Base-by-base conservation (phyloP, 2,888 invertebrate species). In the Crioceris asparagi region DNA sequence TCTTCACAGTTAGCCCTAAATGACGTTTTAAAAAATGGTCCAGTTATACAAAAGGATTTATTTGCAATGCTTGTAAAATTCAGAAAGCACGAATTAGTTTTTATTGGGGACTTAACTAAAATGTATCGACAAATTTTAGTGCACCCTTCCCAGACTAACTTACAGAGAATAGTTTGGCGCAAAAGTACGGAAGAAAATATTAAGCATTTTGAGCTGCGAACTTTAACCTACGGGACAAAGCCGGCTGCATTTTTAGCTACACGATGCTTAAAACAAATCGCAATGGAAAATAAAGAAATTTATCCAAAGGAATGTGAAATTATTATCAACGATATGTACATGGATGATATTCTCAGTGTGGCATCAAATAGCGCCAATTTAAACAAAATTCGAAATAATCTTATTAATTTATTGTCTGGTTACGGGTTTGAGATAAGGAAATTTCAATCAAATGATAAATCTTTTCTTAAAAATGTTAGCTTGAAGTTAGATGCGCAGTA, bases 1-100 rank as follows among this genome's bases (percentile, higher is more conserved):
- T 34, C 35, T 31, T 34, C 29, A 2, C 43, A 47, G 7, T 4
- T 31, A 14, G 44, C 47, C 7, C 30, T 47, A 2, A 49, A 46
- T 34, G 33, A 46, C 12, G 25, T 32, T 3, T 39, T 36, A 29
- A 17, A 35, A n/a, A 21, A 33, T 6, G 47, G 47, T 8, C 47
- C 43, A 2, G 32, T 36, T 14, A 25, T 43, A 7, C 45, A 47
- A 32, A 14, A 33, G 6, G 38, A 43, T n/a, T n/a, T n/a, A n/a
- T n/a, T n/a, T n/a, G n/a, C n/a, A n/a, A n/a, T n/a, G n/a, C 14
- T 41, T 19, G 7, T 33, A 10, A 11, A 31, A 7, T 43, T 40
- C 17, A 16, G 36, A 14, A 7, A 21, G 27, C 37, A 43, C 38
- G 3, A 14, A 2, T 11, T 38, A 4, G 38, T 41, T 16, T 31